Conservation (phyloP, 2,113 vertebrate genomes). For the Paralichthys olivaceus region DNA sequence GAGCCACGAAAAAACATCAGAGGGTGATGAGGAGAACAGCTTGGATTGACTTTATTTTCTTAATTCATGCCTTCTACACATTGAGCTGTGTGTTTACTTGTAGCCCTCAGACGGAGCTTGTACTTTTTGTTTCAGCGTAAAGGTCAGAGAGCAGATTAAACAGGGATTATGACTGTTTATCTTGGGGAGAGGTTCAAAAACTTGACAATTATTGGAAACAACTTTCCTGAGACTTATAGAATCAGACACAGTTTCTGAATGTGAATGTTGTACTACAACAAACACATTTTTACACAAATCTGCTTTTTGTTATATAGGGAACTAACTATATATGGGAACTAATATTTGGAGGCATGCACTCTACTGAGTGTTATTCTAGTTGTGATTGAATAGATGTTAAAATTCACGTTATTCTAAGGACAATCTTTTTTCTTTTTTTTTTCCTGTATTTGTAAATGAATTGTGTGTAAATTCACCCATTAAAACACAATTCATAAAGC, state of each 20-base stretch:
- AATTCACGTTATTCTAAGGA: too few relatives aligned
- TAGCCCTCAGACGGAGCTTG: not conserved
- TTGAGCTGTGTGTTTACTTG: not conserved
- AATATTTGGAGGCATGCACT: too few relatives aligned
- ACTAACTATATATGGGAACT: too few relatives aligned
- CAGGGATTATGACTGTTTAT: not conserved
- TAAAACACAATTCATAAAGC: too few relatives aligned
- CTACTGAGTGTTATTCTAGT: too few relatives aligned
- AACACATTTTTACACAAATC: too few relatives aligned
- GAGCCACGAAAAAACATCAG: not conserved
- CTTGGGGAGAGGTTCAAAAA: not conserved
- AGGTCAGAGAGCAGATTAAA: slow-evolving; percentile 1
- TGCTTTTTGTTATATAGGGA: too few relatives aligned
- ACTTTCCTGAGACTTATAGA: not conserved
- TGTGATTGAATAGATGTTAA: too few relatives aligned
- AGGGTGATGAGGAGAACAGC: not conserved
- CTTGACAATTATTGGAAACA: not conserved
- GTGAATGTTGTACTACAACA: not conserved
- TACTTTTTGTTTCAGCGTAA: not conserved
- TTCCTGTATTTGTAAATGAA: too few relatives aligned
- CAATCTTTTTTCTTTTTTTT: too few relatives aligned
- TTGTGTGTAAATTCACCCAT: too few relatives aligned
- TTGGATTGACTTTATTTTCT: not conserved
- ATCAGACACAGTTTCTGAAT: not conserved
- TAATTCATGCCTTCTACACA: not conserved